Base-by-base conservation (phyloP, 2,888 invertebrate genomes). In the Eupeodes latifasciatus region DNA sequence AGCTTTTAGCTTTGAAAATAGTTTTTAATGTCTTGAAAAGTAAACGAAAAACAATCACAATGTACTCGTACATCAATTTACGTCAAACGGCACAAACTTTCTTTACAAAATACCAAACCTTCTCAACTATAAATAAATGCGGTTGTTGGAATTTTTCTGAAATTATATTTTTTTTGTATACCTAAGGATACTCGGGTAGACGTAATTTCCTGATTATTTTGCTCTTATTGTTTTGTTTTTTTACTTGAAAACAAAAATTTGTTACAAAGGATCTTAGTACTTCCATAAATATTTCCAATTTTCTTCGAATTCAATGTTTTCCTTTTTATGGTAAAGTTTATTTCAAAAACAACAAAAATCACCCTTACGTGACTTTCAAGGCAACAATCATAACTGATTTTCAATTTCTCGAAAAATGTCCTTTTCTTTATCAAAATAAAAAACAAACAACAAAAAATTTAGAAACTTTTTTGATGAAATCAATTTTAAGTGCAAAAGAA, bases 401-500 rank as follows among this genome's bases (percentile, higher is more conserved):
- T 67, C 49, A 51, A 34, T 51, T 51, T 67, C 34, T 49, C 27
- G 14, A 12, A 66, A 66, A 66, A 44, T 36, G 40, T 40, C 27
- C 27, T 57, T 16, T 66, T 27, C 27, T 27, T 4, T 10, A 3
- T 27, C 27, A 27, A 27, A 27, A 27, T 3, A 27, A 55, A 10
- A 55, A 19, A 55, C 16, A 55, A 19, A 55, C 4, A 40, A 62
- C 16, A 16, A 0, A 40, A 36, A 40, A 6, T 6, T 12, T 40
- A 40, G n/a, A n/a, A 59, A 9, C 4, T 47, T 66, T 51, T 67
- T 51, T 67, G 34, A 67, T 51, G 67, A 67, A 67, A 67, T 67
- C 67, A 67, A 67, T 67, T 67, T 51, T 36, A 51, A 51, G 67
- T 34, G 34, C 16, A 67, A 51, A 67, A 11, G 67, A 67, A 67